A percentile compares a stretch with the other conserved stretches of the same genome.
Conservation (phyloP, 1,140 invertebrate genomes). For the Cydia strobilella region DNA sequence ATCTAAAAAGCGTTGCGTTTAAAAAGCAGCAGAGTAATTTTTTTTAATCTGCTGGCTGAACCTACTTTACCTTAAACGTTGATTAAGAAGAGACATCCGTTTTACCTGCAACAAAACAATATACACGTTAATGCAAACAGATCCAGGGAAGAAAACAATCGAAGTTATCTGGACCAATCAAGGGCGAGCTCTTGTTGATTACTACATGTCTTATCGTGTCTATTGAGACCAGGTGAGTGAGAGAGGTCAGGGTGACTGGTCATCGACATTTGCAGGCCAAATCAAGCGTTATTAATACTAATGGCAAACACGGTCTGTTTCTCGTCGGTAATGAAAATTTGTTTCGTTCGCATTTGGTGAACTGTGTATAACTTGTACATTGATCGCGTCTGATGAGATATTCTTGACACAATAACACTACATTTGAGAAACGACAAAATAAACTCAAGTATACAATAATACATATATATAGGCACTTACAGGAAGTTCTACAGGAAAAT, state of each 20-base stretch:
- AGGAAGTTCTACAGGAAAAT: too few relatives aligned
- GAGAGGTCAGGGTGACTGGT: conserved; percentile 2
- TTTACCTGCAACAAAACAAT: conserved; percentile 64
- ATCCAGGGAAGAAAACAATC: conserved; percentile 41
- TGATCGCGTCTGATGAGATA: not conserved
- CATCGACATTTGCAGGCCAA: conserved; percentile 35
- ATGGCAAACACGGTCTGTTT: conserved; percentile 36
- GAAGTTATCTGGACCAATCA: conserved; percentile 27
- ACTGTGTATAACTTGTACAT: not conserved
- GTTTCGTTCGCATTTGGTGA: conserved; percentile 28
- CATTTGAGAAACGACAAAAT: too few relatives aligned
- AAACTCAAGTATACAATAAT: too few relatives aligned
- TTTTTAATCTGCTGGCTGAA: too few relatives aligned
- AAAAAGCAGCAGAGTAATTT: too few relatives aligned
- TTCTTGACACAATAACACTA: too few relatives aligned
- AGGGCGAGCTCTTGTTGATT: conserved; percentile 33
- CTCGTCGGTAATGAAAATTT: conserved; percentile 25
- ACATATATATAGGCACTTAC: too few relatives aligned
- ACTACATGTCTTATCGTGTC: not conserved
- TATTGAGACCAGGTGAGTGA: conserved; percentile 10
- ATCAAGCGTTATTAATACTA: conserved; percentile 40
- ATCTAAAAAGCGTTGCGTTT: too few relatives aligned
- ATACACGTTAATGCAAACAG: conserved; percentile 45
- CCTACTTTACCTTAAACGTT: too few relatives aligned
- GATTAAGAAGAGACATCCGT: conserved; percentile 38